Evolutionary conservation across 2,888 invertebrate genomes (phyloP).

Genomic region (Parnassius mnemosyne): DNA sequence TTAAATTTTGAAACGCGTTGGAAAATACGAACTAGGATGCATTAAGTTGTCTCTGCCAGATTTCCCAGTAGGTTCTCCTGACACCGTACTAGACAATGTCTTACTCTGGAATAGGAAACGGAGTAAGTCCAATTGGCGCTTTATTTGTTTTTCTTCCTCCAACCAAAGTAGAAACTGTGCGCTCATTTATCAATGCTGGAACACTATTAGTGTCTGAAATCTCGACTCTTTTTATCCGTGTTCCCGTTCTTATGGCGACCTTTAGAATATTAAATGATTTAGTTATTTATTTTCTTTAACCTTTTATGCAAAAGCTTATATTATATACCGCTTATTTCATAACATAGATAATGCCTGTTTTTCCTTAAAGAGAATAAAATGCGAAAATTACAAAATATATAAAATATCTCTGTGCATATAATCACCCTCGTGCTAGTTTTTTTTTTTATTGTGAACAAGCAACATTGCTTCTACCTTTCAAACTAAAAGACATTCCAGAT

Average conservation of each 20-base stretch:
- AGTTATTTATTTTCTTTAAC: neutral
- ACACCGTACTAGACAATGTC: slow-evolving; percentile 36
- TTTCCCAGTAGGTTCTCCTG: slow-evolving; percentile 43
- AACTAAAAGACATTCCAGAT: no score
- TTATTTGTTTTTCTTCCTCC: slow-evolving; percentile 26
- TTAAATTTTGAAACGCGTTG: slow-evolving; percentile 30
- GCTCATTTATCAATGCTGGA: slow-evolving; percentile 26
- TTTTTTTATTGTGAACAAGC: no score
- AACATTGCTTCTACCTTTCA: no score
- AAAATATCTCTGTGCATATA: no score
- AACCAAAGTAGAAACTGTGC: slow-evolving; percentile 21
- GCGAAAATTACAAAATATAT: no score
- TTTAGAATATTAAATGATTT: slow-evolving; percentile 15
- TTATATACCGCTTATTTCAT: no score
- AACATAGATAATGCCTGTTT: no score
- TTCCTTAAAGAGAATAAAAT: no score
- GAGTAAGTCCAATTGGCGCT: slow-evolving; percentile 31
- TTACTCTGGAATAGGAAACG: slow-evolving; percentile 30
- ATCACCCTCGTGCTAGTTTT: no score
- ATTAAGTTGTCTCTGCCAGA: slow-evolving; percentile 42
- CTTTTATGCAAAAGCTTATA: no score
- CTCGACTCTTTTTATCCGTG: slow-evolving; percentile 18
- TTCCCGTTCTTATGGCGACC: slow-evolving; percentile 14
- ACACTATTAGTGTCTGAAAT: slow-evolving; percentile 22
- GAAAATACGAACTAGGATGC: slow-evolving; percentile 30